These are phyloP conservation scores for Monopterus albus DNA, from an alignment of 2,113 vertebrate species.

Conservation along the genomic window DNA sequence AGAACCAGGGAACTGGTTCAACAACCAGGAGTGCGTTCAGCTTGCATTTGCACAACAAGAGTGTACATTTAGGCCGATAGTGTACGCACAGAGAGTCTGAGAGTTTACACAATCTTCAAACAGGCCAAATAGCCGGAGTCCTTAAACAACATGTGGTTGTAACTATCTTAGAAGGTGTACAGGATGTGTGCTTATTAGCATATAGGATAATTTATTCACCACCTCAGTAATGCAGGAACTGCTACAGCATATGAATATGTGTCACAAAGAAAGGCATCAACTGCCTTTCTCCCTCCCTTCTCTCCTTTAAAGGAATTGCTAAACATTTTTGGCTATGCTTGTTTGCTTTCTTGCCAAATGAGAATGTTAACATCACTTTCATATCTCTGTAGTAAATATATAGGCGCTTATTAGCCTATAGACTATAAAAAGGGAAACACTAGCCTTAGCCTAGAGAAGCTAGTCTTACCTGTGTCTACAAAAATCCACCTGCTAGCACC, in stretches of 20 bases:
- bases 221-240: background rate
- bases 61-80: background rate
- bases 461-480: no score
- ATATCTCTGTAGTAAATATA: no score
- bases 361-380: no score
- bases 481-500: no score
- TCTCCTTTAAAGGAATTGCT: no score
- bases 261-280: background rate
- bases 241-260: background rate
- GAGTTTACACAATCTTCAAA: conserved; percentile 26
- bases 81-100: background rate
- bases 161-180: background rate
- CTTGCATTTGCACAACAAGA: conserved; percentile 1
- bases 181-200: conserved; percentile 8
- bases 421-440: no score
- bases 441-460: no score
- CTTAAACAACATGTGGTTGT: background rate
- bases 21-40: conserved; percentile 41
- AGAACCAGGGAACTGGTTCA: no score
- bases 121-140: background rate
- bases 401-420: no score
- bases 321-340: no score
- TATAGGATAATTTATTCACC: background rate
- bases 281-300: no score
- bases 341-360: no score